A percentile compares a stretch with the other conserved stretches of the same genome.
phyloP scores from a whole-genome alignment of 2,797 vertebrate genomes.

The Coregonus sp. region DNA sequence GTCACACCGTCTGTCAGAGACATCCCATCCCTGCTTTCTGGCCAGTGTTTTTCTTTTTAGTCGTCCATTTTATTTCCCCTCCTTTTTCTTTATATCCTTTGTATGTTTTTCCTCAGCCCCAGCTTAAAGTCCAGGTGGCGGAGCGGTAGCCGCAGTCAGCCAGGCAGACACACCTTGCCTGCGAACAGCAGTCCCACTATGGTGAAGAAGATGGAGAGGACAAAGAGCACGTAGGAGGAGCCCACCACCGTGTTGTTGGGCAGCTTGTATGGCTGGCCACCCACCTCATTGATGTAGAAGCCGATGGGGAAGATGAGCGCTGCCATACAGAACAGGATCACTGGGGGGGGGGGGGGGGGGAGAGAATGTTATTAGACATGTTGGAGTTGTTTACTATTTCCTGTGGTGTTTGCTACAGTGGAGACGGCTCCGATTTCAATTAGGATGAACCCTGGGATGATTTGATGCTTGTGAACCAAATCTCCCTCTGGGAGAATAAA shows the following conservation, averaged over 20 bases:
- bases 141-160: constrained; percentile 67
- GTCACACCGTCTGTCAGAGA: neutral
- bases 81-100: neutral
- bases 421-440: neutral
- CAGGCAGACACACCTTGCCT: constrained; percentile 89
- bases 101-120: constrained; percentile 56
- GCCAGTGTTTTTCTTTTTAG: constrained; percentile 48
- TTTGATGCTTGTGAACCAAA: no score
- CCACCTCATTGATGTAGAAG: constrained; percentile 99
- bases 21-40: neutral
- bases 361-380: constrained; percentile 72
- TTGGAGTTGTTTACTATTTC: neutral
- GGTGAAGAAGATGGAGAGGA: constrained; percentile 91
- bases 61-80: neutral
- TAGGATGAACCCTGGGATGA: neutral
- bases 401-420: neutral
- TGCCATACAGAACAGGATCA: constrained; percentile 99
- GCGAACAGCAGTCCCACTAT: constrained; percentile 92
- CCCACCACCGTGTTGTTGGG: constrained; percentile 99
- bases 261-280: constrained; percentile 98
- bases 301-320: constrained; percentile 99
- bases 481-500: neutral
- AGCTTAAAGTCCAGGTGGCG: constrained; percentile 21
- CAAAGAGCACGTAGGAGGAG: constrained; percentile 95
- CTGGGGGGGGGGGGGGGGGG: constrained; percentile 93